phyloP scores from a whole-genome alignment of 37 sponge, comb jelly and placozoan genomes.

The Mnemiopsis leidyi region DNA sequence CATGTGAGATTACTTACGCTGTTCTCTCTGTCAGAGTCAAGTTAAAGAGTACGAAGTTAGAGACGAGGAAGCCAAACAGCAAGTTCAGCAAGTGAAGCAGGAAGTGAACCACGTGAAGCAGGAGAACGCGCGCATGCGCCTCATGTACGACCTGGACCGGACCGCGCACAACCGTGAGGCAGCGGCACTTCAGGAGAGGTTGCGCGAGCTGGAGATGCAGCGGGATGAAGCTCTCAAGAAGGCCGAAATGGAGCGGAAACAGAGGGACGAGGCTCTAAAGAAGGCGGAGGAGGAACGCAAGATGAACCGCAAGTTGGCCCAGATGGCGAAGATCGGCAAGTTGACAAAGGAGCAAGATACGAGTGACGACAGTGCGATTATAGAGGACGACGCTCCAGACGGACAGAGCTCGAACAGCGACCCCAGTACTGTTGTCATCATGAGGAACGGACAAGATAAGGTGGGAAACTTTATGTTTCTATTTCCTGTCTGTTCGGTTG shows the following conservation, averaged over 20 bases:
- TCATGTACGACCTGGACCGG: slow-evolving; percentile 41
- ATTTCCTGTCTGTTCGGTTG: no score
- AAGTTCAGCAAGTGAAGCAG: not conserved
- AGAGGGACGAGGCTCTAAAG: not conserved
- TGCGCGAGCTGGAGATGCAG: no score
- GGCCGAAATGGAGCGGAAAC: slow-evolving; percentile 12
- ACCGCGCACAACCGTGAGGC: not conserved
- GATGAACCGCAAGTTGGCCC: not conserved
- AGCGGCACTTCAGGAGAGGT: not conserved
- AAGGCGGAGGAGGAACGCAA: not conserved
- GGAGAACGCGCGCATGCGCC: not conserved
- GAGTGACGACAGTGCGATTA: slow-evolving; percentile 26
- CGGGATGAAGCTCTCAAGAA: slow-evolving; percentile 6
- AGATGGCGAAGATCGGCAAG: slow-evolving; percentile 23
- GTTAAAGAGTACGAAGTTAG: not conserved
- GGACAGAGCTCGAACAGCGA: slow-evolving; percentile 33
- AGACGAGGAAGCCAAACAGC: not conserved
- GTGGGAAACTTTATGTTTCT: no score
- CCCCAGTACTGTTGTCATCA: slow-evolving; percentile 22
- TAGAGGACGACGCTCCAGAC: slow-evolving; percentile 6
- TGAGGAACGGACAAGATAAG: slow-evolving; percentile 32
- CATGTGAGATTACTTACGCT: no score
- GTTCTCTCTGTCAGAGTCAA: not conserved
- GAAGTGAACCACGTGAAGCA: not conserved
- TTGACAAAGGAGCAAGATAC: not conserved